These are phyloP conservation scores for Bombus ignitus DNA, from an alignment of 1,140 invertebrate genomes.

Conservation along the genomic window DNA sequence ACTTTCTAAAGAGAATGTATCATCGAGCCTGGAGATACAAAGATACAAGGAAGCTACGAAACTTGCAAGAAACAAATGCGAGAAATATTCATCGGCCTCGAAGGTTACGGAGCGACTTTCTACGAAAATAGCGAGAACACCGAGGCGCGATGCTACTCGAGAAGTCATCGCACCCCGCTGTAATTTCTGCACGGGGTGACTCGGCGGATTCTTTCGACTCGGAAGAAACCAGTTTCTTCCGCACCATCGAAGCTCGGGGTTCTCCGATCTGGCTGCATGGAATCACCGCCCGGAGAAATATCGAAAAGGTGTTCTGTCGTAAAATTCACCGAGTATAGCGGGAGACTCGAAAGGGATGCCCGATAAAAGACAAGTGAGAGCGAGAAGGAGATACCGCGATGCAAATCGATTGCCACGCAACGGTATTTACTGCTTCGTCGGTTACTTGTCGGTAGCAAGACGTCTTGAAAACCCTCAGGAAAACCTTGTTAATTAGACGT, in stretches of 20 bases:
- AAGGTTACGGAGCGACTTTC: neutral
- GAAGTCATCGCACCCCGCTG: constrained; percentile 48
- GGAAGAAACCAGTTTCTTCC: constrained; percentile 64
- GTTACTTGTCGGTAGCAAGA: constrained; percentile 32
- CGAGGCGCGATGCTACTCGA: constrained; percentile 54
- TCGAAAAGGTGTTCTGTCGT: constrained; percentile 43
- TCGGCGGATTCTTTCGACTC: constrained; percentile 58
- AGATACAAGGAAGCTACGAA: neutral
- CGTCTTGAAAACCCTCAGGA: constrained; percentile 41
- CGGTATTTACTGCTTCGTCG: constrained; percentile 41
- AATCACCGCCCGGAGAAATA: neutral
- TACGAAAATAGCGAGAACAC: constrained; percentile 18
- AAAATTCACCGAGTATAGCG: constrained; percentile 8
- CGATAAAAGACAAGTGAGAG: neutral
- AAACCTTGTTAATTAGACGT: constrained; percentile 65
- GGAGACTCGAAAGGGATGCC: neutral
- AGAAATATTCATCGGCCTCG: neutral
- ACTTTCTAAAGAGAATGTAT: neutral
- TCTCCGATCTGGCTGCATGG: neutral
- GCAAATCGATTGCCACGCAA: constrained; percentile 23
- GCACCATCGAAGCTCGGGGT: constrained; percentile 23
- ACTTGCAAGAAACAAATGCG: constrained; percentile 2
- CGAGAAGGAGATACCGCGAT: neutral
- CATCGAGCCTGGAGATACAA: no score
- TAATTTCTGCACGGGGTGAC: constrained; percentile 59